Percentiles rank a stretch among this genome's conserved stretches.
Evolutionary conservation across 2,888 invertebrate species (phyloP).

Genomic region (Leptura quadrifasciata): DNA sequence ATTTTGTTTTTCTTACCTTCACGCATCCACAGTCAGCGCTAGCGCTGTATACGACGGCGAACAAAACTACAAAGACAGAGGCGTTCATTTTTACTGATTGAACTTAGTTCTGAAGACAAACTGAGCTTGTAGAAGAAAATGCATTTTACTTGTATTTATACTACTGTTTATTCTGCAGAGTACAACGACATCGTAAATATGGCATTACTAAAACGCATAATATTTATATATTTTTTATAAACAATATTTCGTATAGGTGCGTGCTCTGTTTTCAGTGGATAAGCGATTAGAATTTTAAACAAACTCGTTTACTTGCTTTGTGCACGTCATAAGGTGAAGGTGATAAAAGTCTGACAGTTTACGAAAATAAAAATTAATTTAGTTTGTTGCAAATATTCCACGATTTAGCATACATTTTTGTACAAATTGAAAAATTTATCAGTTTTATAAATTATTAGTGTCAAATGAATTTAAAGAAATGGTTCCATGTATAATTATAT

Average conservation of each 20-base stretch:
- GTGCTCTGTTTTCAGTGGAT: slow-evolving; percentile 41
- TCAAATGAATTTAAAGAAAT: no score
- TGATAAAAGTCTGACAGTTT: background rate
- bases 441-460: no score
- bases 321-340: slow-evolving; percentile 4
- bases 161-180: slow-evolving; percentile 49
- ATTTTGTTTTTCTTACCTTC: slow-evolving; percentile 63
- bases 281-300: background rate
- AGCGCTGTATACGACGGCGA: slow-evolving; percentile 53
- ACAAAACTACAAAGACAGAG: slow-evolving; percentile 44
- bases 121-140: background rate
- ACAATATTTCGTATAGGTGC: slow-evolving; percentile 44
- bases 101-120: background rate
- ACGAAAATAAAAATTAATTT: background rate
- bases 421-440: no score
- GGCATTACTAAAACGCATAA: slow-evolving; percentile 42
- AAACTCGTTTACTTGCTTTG: slow-evolving; percentile 2
- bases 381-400: background rate
- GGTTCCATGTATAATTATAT: no score
- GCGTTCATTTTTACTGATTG: slow-evolving; percentile 50
- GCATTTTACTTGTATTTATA: slow-evolving; percentile 26
- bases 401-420: background rate
- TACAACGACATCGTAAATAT: slow-evolving; percentile 49
- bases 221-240: slow-evolving; percentile 32
- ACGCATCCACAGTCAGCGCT: slow-evolving; percentile 69